Conservation (phyloP, 2,797 vertebrate genomes). For the Lutjanus argentimaculatus region DNA sequence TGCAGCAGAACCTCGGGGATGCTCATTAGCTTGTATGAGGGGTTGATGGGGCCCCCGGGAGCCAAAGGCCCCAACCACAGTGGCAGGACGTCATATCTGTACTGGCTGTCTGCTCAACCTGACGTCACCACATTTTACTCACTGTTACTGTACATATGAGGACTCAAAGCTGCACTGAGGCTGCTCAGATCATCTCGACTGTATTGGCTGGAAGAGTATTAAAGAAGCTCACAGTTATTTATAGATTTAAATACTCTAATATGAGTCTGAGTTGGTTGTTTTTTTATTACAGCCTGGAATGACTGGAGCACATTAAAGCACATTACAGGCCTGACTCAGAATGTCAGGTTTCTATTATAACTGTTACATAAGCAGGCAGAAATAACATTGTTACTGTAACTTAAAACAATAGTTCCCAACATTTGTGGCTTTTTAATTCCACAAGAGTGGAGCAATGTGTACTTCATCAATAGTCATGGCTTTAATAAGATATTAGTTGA, state of each 20-base stretch:
- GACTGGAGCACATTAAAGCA: neutral
- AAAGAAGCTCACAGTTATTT: neutral
- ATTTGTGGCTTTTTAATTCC: neutral
- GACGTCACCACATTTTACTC: neutral
- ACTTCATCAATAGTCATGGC: no score
- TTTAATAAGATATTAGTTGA: no score
- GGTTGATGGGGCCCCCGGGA: conserved; percentile 46
- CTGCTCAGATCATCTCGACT: neutral
- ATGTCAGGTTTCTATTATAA: no score
- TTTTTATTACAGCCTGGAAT: neutral
- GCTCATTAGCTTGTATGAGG: conserved; percentile 41
- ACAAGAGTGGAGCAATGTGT: no score
- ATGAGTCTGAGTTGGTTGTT: neutral
- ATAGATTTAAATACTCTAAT: neutral
- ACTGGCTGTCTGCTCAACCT: neutral
- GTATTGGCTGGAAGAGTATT: neutral
- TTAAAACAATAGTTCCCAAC: neutral
- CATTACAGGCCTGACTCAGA: neutral
- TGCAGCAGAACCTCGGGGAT: conserved; percentile 26
- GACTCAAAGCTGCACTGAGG: neutral
- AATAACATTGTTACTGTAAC: neutral
- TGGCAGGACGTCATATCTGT: no score
- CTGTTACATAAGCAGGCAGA: neutral
- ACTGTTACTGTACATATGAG: neutral
- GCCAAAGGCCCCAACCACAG: neutral